Evolutionary conservation across 2,888 invertebrate species (phyloP), one percentile per base, ranked within the genome.

Genomic region (Steinernema hermaphroditum): DNA sequence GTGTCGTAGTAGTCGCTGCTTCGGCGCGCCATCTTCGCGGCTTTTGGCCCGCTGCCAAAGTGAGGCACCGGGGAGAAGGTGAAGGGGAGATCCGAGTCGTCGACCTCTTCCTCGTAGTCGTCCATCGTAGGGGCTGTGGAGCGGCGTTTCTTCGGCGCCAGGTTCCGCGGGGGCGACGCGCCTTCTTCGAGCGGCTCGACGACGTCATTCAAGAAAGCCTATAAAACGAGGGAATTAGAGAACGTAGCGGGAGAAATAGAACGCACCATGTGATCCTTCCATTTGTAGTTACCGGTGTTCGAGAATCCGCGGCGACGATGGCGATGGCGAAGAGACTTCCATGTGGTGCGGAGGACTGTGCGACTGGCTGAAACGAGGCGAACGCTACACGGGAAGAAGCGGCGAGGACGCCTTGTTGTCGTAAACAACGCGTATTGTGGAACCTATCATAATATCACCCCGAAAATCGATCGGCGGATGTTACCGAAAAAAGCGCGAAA

Each of bases 291-390:
- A 8, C 54, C 54, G 27, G 54, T 54, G 54, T 27, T 54, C 24
- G 54, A 19, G 54, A 54, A 54, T 27, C 54, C 54, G 27, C 54
- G 54, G 12, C 54, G 22, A 27, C 54, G 54, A 54, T 54, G 54
- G 54, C 54, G 54, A 27, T 54, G 54, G 19, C 54, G 54, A 2
- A 54, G 54, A 4, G 54, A 54, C 54, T 54, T 54, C 54, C 54
- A 54, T 4, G 54, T 54, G 27, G 54, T 54, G 22, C 54, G 54
- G 27, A 54, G 54, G 6, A 54, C 54, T 22, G 54, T 54, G 24
- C 54, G 54, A 16, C 27, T 27, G 27, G 54, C 54, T 54, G 54
- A 22, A 54, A 54, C 22, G 19, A 54, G 27, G 54, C 8, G 16
- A 41, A 16, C 16, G 46, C n/a, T 19, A 19, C n/a, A 16, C 46